phyloP scores from a whole-genome alignment of 2,888 invertebrate species.

The Acrobasis consociella region DNA sequence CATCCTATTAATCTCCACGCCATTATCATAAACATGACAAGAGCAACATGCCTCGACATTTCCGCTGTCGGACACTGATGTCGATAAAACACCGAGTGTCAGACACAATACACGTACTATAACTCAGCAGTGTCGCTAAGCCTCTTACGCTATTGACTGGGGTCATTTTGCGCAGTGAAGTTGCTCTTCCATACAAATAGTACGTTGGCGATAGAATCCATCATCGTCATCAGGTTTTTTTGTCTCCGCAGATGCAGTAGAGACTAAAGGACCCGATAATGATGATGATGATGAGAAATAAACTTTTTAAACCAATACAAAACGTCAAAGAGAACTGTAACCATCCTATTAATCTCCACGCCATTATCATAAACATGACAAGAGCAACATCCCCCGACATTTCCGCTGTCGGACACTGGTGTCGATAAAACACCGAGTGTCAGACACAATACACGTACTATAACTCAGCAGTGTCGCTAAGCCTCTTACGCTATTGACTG shows the following conservation, averaged over 20 bases:
- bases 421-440: conserved; percentile 2
- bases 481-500: conserved; percentile 1
- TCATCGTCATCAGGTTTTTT: too few species aligned
- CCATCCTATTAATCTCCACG: neutral
- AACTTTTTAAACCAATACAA: neutral
- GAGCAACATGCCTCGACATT: neutral
- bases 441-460: neutral
- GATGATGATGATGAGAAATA: too few species aligned
- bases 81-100: conserved; percentile 2
- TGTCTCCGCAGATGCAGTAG: too few species aligned
- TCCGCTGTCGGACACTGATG: neutral
- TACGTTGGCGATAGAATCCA: too few species aligned
- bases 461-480: neutral
- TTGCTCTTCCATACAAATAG: too few species aligned
- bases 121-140: neutral
- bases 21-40: conserved; percentile 3
- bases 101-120: neutral
- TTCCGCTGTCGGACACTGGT: neutral
- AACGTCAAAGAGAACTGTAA: neutral
- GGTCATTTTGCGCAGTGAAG: too few species aligned
- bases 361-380: conserved; percentile 3
- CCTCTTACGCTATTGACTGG: conserved; percentile 1
- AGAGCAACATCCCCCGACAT: neutral
- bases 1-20: neutral
- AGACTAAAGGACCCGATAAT: too few species aligned